phyloP scores from a whole-genome alignment of 2,797 vertebrate genomes.

The Hippocampus kuda region DNA sequence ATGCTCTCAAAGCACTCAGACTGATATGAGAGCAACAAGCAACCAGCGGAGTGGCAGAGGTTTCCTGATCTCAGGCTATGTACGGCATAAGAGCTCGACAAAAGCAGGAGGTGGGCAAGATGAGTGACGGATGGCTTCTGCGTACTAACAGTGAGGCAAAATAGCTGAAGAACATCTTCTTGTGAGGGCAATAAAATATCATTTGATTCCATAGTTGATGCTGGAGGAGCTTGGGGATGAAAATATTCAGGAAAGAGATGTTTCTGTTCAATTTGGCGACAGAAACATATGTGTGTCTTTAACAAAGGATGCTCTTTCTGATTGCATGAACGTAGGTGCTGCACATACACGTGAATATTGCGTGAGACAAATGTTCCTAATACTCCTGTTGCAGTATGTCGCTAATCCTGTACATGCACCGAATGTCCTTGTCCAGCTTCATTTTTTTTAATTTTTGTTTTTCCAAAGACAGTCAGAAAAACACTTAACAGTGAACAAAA shows the following conservation, averaged over 20 bases:
- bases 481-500: no score
- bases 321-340: background rate
- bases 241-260: background rate
- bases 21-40: slow-evolving; percentile 50
- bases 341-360: no score
- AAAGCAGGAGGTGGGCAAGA: slow-evolving; percentile 10
- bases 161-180: slow-evolving; percentile 15
- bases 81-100: background rate
- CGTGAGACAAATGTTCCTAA: background rate
- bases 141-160: slow-evolving; percentile 7
- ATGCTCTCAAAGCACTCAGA: slow-evolving; percentile 58
- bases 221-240: background rate
- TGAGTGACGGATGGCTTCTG: slow-evolving; percentile 18
- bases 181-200: background rate
- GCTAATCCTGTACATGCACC: no score
- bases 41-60: slow-evolving; percentile 42
- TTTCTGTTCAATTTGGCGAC: background rate
- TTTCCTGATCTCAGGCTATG: slow-evolving; percentile 39
- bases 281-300: background rate
- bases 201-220: background rate
- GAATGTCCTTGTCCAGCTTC: no score
- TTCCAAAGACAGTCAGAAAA: no score
- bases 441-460: no score
- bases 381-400: no score
- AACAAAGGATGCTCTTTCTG: background rate